Conservation (phyloP, 92 coral and sea anemone genomes). For the Parazoanthus swiftii region DNA sequence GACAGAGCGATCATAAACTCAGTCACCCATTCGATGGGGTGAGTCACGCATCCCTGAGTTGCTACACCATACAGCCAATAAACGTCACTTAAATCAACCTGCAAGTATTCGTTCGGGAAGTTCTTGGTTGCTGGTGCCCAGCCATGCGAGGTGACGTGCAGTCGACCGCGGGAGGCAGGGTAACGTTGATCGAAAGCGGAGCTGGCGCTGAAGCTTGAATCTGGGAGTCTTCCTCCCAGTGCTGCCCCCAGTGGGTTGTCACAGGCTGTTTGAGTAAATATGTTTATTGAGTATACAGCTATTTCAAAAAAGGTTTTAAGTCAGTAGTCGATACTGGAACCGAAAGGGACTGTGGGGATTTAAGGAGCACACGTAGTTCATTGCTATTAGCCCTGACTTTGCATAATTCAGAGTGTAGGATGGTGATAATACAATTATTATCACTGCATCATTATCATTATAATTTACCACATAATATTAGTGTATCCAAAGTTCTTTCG, state of each 20-base stretch:
- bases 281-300: no score
- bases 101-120: constrained; percentile 23
- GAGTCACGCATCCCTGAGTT: not conserved
- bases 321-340: no score
- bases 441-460: no score
- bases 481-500: no score
- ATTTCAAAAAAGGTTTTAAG: no score
- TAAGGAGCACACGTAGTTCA: no score
- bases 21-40: not conserved
- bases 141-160: not conserved
- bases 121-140: constrained; percentile 30
- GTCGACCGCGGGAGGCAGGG: not conserved
- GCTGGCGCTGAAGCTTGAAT: constrained; percentile 32
- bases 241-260: not conserved
- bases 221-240: not conserved
- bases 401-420: no score
- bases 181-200: not conserved
- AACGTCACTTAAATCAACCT: constrained; percentile 35
- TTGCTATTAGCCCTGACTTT: no score
- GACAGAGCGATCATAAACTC: constrained; percentile 1
- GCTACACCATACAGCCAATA: constrained; percentile 13
- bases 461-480: no score
- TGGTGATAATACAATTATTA: no score
- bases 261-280: not conserved
- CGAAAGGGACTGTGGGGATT: no score